Percentiles rank a stretch among this genome's conserved stretches.
Conservation (phyloP, 2,797 vertebrate genomes). For the Euphonia xanthogaster region DNA sequence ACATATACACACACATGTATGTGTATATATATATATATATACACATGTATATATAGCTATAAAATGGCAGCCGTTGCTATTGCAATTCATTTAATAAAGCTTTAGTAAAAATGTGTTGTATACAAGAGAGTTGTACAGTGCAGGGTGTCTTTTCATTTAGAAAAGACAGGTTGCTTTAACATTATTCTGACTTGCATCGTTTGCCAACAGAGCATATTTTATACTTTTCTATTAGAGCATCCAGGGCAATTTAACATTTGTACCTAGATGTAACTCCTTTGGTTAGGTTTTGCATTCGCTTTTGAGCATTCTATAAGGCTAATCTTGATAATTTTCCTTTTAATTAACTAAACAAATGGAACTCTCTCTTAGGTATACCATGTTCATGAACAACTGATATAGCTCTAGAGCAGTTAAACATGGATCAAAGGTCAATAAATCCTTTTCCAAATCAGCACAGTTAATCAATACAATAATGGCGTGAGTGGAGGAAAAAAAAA, state of each 20-base stretch:
- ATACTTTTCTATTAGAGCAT: conserved; percentile 77
- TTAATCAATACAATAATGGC: conserved; percentile 22
- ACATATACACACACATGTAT: conserved; percentile 69
- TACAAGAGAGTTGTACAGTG: conserved; percentile 80
- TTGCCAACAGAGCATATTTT: conserved; percentile 80
- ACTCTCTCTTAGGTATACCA: conserved; percentile 51
- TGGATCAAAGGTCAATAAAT: conserved; percentile 64
- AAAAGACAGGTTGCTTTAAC: conserved; percentile 88
- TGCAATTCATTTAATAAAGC: conserved; percentile 91
- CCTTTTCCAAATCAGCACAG: conserved; percentile 54
- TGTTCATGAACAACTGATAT: conserved; percentile 17
- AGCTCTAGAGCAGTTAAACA: conserved; percentile 52
- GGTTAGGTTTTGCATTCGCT: conserved; percentile 72
- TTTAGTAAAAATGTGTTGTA: conserved; percentile 93
- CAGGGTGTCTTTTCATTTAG: conserved; percentile 84
- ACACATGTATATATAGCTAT: conserved; percentile 75
- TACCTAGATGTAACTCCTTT: conserved; percentile 73
- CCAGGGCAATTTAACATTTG: conserved; percentile 67
- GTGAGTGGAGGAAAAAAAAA: conserved; percentile 3
- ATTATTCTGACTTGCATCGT: conserved; percentile 81
- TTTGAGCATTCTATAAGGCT: conserved; percentile 66
- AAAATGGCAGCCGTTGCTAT: conserved; percentile 81
- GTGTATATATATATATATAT: conserved; percentile 72
- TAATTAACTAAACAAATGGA: conserved; percentile 60
- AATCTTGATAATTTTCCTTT: conserved; percentile 69